phyloP scores from a whole-genome alignment of 23 tunicate species.

The Halocynthia aurantium region DNA sequence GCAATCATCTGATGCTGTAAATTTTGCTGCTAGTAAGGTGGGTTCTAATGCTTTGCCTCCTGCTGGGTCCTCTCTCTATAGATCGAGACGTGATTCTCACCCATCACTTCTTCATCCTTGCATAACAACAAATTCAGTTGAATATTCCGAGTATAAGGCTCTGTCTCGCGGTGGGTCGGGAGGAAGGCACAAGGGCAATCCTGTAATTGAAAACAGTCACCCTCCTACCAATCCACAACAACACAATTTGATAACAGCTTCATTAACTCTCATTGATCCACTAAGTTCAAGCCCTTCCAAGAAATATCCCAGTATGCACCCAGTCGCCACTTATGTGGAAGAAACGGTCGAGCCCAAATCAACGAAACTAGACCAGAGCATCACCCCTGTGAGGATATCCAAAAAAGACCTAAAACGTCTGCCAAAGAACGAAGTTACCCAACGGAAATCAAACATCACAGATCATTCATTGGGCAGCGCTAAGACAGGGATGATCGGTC shows the following conservation, averaged over 20 bases:
- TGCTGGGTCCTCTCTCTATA: background rate
- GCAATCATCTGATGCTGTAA: no score
- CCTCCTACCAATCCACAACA: constrained; percentile 1
- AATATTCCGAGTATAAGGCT: constrained; percentile 12
- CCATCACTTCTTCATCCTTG: background rate
- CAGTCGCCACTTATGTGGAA: no score
- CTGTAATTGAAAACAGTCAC: background rate
- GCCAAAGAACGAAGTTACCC: constrained; percentile 16
- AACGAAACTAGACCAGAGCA: constrained; percentile 6
- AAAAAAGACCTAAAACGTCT: constrained; percentile 23
- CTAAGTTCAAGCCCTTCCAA: no score
- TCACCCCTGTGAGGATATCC: constrained; percentile 23
- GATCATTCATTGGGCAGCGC: background rate
- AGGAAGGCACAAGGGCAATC: no score
- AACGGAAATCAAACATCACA: constrained; percentile 4
- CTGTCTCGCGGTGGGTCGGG: background rate
- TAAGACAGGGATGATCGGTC: background rate
- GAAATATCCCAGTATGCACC: no score
- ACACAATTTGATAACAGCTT: constrained; percentile 12
- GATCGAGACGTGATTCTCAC: constrained; percentile 20
- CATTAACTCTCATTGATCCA: background rate
- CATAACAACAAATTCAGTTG: constrained; percentile 16
- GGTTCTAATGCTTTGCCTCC: no score
- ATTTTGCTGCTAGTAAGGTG: no score
- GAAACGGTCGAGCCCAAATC: background rate